Percentiles rank a stretch among this genome's conserved stretches.
These are phyloP conservation scores for Geothlypis trichas DNA, from an alignment of 2,113 vertebrate genomes.

Conservation along the genomic window DNA sequence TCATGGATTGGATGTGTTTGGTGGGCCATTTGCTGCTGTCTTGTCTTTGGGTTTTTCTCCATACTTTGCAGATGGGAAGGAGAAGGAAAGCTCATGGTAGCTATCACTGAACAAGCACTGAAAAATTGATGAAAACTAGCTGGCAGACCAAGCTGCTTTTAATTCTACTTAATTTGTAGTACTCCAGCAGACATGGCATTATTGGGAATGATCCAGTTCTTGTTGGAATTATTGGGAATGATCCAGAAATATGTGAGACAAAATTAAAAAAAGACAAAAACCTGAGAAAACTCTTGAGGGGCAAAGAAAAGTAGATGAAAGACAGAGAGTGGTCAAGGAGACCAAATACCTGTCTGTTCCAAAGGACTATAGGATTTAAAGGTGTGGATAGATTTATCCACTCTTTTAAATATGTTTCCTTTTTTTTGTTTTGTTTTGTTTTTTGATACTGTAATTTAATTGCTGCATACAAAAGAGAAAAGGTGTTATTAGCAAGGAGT, in stretches of 20 bases:
- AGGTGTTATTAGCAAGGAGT: fast-evolving
- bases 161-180: not conserved
- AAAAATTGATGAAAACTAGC: not conserved
- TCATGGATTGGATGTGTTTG: not conserved
- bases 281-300: not conserved
- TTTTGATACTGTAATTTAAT: not conserved
- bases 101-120: not conserved
- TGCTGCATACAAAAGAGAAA: not conserved
- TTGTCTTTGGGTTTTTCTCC: not conserved
- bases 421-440: not conserved
- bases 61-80: not conserved
- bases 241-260: not conserved
- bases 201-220: not conserved
- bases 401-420: not conserved
- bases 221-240: not conserved
- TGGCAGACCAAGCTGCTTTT: not conserved
- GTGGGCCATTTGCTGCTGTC: not conserved
- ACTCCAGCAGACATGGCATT: not conserved
- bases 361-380: not conserved
- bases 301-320: not conserved
- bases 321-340: not conserved
- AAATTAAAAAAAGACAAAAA: not conserved
- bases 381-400: fast-evolving
- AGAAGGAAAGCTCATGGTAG: not conserved
- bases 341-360: not conserved